Base-by-base conservation (phyloP, 2,113 vertebrate species). In the Protomyctophum bolini region DNA sequence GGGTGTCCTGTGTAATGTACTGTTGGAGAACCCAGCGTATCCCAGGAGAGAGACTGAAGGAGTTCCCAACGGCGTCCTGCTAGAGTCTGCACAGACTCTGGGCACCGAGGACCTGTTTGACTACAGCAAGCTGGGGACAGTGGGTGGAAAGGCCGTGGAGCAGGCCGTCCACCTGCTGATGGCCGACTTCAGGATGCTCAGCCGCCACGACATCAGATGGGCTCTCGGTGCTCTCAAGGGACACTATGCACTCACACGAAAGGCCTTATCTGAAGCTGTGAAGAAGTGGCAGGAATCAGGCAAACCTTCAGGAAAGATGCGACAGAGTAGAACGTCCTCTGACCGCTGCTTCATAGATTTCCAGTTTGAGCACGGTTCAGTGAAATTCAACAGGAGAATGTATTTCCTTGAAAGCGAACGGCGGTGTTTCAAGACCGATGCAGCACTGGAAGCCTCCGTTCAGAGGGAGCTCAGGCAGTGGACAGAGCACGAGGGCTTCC, bases 161-260 rank as follows among this genome's bases (percentile, higher is more conserved):
- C 97, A 98, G 90, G 96, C 97, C 48, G 94, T 96, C 3, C 97
- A 99, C 85, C 91, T 99, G 85, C 94, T 99, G 67, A 99, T 99
- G 96, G 94, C 95, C 0, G 97, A 98, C 74, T 99, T 99, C 91
- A 94, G 94, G 83, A 98, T 98, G 97, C 93, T 99, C 76, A 98
- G 96, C 91, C 97, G 96, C 88, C 96, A 97, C 82, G 97, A 98
- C 87, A 98, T 99, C 86, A 98, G 97, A 86, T 99, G 97, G 97
- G 95, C 95, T 1, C 95, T 99, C 29, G 96, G 97, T 0, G 94
- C 95, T 75, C 95, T 99, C 81, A 99, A 97, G 91, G 97, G 97
- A 95, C 97, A 99, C 95, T 99, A 98, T 97, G 97, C 97, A 95
- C 98, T 99, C 93, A 99, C 97, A 70, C 94, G 97, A 83, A 98